Evolutionary conservation across 2,113 vertebrate genomes (phyloP), one percentile per base, ranked within the genome.

Genomic region (Aviceda subcristata): DNA sequence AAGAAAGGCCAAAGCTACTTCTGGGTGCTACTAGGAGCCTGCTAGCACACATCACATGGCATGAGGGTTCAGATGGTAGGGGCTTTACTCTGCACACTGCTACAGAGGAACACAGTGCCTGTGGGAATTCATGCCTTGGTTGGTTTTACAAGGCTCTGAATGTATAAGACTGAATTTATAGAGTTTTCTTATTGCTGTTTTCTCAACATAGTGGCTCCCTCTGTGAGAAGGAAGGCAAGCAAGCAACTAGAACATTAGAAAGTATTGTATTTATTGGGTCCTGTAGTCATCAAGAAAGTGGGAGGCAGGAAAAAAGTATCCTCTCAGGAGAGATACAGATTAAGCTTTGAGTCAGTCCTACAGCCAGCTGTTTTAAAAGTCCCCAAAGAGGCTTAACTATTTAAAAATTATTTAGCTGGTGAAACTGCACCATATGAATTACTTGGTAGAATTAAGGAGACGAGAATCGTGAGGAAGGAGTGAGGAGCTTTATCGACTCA

Each of bases 161-260:
- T 66, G 45, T 71, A 10, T 34, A 90, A 62, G 66, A 39, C 43
- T 60, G 66, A 87, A 88, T 92, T 94, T 93, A 94, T 39, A 75
- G 62, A 86, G 41, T 73, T 83, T 79, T 95, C 64, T 91, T 89
- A 84, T 23, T 90, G 77, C 59, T 95, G 59, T 83, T 95, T 96
- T 91, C 86, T 73, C 63, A 86, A 73, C 50, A 68, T 48, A 92
- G 83, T 86, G 46, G 45, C 48, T 92, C 76, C 19, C 51, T 93
- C 72, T 84, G 39, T 78, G 66, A 93, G 68, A 71, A 39, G 3
- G 36, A 67, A 92, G 53, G 55, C 62, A 89, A 89, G 67, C 12
- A 94, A 78, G 53, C 57, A 83, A 34, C 57, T 78, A 68, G 41
- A 82, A 72, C 62, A 46, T 94, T 59, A 78, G n/a, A 57, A 91